Percentiles rank a stretch among this genome's conserved stretches.
Evolutionary conservation across 2,888 invertebrate species (phyloP).

Genomic region (Hylaea fasciaria): DNA sequence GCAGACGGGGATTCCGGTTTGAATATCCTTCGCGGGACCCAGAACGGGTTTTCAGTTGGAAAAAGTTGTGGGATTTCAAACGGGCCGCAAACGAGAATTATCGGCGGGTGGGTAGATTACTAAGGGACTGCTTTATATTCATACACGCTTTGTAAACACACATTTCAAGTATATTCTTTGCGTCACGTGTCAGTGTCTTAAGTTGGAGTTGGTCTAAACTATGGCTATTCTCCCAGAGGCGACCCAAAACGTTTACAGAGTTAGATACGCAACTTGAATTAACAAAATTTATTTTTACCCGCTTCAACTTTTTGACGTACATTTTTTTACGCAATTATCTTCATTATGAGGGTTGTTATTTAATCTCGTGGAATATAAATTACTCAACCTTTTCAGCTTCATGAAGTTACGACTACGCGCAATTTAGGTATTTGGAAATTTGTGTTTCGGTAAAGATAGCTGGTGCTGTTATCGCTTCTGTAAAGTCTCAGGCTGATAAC

Average conservation of each 20-base stretch:
- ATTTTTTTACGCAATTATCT: constrained; percentile 17
- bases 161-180: too few relatives aligned
- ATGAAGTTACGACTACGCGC: constrained; percentile 2
- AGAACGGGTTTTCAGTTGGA: constrained; percentile 24
- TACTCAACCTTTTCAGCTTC: constrained; percentile 6
- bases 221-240: too few relatives aligned
- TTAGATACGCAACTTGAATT: too few relatives aligned
- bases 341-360: constrained; percentile 20
- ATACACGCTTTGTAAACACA: too few relatives aligned
- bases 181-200: too few relatives aligned
- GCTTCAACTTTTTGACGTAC: constrained; percentile 12
- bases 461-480: constrained; percentile 2
- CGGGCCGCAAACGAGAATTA: constrained; percentile 27
- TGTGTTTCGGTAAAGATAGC: not conserved
- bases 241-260: too few relatives aligned
- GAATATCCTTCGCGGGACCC: constrained; percentile 15
- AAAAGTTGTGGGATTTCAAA: constrained; percentile 29
- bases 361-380: constrained; percentile 16
- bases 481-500: constrained; percentile 21
- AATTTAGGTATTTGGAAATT: constrained; percentile 2
- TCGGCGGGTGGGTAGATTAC: constrained; percentile 13
- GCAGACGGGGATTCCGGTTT: constrained; percentile 14
- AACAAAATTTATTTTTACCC: not conserved
- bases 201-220: too few relatives aligned
- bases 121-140: constrained; percentile 6